phyloP scores from a whole-genome alignment of 1,140 invertebrate species.

The Drosophila arawakana region DNA sequence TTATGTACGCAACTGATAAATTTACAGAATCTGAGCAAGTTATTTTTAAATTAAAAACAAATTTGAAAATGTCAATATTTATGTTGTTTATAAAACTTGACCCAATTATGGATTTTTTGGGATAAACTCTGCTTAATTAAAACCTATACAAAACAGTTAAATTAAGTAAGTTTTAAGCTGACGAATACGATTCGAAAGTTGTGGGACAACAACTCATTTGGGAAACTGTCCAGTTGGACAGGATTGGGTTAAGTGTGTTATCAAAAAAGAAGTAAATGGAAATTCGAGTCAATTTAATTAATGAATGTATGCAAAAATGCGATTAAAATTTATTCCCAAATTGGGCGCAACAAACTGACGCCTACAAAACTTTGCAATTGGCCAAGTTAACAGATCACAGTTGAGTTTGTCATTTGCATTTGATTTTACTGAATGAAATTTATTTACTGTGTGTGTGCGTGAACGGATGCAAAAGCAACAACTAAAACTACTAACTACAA shows the following conservation, averaged over 20 bases:
- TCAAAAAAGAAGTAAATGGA: slow-evolving; percentile 57
- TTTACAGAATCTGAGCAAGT: slow-evolving; percentile 2
- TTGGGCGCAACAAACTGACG: slow-evolving; percentile 61
- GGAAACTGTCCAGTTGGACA: neutral
- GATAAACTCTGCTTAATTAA: slow-evolving; percentile 20
- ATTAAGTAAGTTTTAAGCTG: slow-evolving; percentile 14
- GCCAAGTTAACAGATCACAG: slow-evolving; percentile 68
- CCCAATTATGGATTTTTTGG: slow-evolving; percentile 3
- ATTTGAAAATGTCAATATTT: neutral
- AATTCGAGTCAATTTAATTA: slow-evolving; percentile 61
- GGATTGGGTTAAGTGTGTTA: slow-evolving; percentile 15
- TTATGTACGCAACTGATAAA: slow-evolving; percentile 9
- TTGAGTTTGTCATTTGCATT: slow-evolving; percentile 52
- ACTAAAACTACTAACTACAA: slow-evolving; percentile 8
- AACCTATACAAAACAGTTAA: slow-evolving; percentile 17
- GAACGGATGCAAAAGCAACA: slow-evolving; percentile 42
- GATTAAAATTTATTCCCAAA: slow-evolving; percentile 65
- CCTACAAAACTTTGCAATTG: slow-evolving; percentile 61
- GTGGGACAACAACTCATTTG: slow-evolving; percentile 51
- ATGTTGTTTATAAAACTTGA: neutral
- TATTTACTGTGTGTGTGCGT: slow-evolving; percentile 14
- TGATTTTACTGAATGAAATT: slow-evolving; percentile 62
- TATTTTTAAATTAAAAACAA: slow-evolving; percentile 1
- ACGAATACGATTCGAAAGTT: slow-evolving; percentile 68
- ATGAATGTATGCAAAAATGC: slow-evolving; percentile 56